Conservation (phyloP, 2,113 vertebrate genomes). For the Hyaena hyaena region DNA sequence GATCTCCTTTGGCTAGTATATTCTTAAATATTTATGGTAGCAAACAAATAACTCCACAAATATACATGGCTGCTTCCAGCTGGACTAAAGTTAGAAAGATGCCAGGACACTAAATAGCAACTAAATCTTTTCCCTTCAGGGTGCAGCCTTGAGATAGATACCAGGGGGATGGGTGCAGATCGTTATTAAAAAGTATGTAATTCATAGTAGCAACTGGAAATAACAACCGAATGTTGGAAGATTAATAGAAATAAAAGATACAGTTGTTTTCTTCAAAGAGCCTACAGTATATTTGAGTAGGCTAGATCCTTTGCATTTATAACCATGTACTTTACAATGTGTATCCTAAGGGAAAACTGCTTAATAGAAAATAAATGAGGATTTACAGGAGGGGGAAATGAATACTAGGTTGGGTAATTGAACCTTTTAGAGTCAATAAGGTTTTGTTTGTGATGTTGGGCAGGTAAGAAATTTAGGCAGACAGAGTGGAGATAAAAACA, state of each 20-base stretch:
- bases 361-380: conserved; percentile 43
- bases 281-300: not conserved
- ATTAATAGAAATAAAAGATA: not conserved
- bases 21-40: conserved; percentile 33
- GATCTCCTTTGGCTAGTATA: not conserved
- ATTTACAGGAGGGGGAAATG: not conserved
- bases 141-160: not conserved
- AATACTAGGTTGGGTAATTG: not conserved
- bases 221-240: not conserved
- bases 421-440: not conserved
- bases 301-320: not conserved
- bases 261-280: not conserved
- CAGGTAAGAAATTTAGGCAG: not conserved
- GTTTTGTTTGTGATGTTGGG: not conserved
- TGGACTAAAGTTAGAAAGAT: not conserved
- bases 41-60: not conserved
- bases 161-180: not conserved
- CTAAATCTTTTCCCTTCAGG: not conserved
- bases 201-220: not conserved
- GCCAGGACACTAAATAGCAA: not conserved
- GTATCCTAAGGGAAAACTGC: not conserved
- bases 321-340: not conserved
- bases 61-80: not conserved
- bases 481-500: not conserved
- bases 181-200: not conserved